Percentiles rank a stretch among this genome's conserved stretches.
These are phyloP conservation scores for Plutella xylostella DNA, from an alignment of 2,888 invertebrate species.

Conservation along the genomic window DNA sequence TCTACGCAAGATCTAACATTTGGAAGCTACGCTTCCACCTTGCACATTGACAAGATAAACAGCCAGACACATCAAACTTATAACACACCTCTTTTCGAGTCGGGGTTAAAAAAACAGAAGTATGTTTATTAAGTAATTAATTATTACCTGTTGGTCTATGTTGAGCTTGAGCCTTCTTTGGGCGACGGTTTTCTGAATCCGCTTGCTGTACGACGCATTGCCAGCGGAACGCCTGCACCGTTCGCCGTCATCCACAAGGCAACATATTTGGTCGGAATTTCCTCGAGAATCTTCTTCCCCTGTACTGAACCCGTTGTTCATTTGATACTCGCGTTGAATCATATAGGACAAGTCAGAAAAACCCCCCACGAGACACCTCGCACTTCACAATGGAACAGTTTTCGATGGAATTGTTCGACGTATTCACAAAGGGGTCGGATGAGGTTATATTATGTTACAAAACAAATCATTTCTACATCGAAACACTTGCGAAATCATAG, in stretches of 20 bases:
- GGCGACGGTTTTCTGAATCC: slow-evolving; percentile 95
- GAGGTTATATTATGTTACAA: slow-evolving; percentile 59
- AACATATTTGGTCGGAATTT: slow-evolving; percentile 91
- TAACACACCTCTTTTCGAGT: too few species aligned
- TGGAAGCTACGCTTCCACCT: too few species aligned
- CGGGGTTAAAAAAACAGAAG: too few species aligned
- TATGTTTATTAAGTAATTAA: too few species aligned
- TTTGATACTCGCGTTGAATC: slow-evolving; percentile 70
- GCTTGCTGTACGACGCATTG: slow-evolving; percentile 96
- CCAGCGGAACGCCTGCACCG: slow-evolving; percentile 90
- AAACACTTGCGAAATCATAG: slow-evolving; percentile 34
- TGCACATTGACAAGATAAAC: too few species aligned
- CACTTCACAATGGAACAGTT: slow-evolving; percentile 39
- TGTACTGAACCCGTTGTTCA: slow-evolving; percentile 91
- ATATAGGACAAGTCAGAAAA: slow-evolving; percentile 57
- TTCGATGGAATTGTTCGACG: too few species aligned
- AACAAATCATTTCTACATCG: slow-evolving; percentile 36
- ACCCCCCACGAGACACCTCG: slow-evolving; percentile 40
- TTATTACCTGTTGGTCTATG: slow-evolving; percentile 75
- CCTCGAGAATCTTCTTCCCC: slow-evolving; percentile 92
- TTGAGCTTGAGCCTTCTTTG: slow-evolving; percentile 90
- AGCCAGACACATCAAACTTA: too few species aligned
- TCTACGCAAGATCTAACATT: too few species aligned
- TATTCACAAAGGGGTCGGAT: slow-evolving; percentile 53
- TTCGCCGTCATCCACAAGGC: slow-evolving; percentile 89